Base-by-base conservation (phyloP, 1,140 invertebrate genomes). In the Drosophila saltans region DNA sequence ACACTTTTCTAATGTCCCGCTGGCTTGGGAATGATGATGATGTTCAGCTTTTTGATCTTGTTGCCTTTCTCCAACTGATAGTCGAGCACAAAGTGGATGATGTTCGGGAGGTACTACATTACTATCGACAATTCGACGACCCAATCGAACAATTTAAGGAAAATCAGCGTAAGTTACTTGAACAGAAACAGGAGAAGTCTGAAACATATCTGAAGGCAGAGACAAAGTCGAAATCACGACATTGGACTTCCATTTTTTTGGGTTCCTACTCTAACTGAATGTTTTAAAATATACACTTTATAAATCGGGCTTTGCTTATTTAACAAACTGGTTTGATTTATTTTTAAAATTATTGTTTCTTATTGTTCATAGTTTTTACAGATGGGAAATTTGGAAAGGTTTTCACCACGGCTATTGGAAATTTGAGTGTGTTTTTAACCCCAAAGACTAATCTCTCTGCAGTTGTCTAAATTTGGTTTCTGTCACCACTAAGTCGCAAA, bases 1-100 rank as follows among this genome's bases (percentile, higher is more conserved):
- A 99, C 93, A 94, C 96, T 7, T 94, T 99, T 0, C 93, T 95
- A 68, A 92, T 99, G 40, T 96, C 97, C 56, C 96, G 96, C 91
- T 99, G 99, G 99, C 94, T 94, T 70, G 99, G 99, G 8, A 96
- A 97, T 80, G 97, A 99, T 91, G 96, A 98, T 80, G 99, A 99
- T 91, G 95, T 96, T 0, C 95, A 96, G 0, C 93, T 99, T 1
- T 94, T 98, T 69, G 98, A 99, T 93, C 94, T 99, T 39, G 97
- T 97, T 8, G 95, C 96, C 74, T 97, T 99, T 88, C 93, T 99
- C 1, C 96, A 97, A 97, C 97, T 97, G 16, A 96, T 99, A 86
- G 96, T 96, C 16, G 93, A 96, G 68, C 96, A 97, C 80, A 96
- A 97, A 79, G 96, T 99, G 4, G 95, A 96, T 41, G 99, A 99